Evolutionary conservation across 92 coral and sea anemone species (phyloP), one percentile per base, ranked within the genome.

Genomic region (Paragorgia papillata): DNA sequence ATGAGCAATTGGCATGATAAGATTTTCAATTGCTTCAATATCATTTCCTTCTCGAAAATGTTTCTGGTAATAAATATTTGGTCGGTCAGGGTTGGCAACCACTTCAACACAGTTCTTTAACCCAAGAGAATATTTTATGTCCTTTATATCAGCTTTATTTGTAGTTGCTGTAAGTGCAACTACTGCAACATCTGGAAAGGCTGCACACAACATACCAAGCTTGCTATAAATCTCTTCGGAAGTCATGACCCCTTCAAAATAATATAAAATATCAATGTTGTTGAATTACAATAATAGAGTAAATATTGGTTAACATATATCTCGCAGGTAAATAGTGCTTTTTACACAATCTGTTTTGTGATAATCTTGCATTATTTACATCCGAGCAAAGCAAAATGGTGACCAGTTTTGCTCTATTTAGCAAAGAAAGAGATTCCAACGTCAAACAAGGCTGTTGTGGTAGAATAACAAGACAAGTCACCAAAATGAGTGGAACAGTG

Each of bases 171-270:
- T 66, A 2, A 66, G 18, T 40, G 73, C 73, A 43, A 43, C 53
- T 8, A 66, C 73, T 40, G 73, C 32, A 1, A 24, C 73, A 66
- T 40, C 7, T 3, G 73, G 73, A 66, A 66, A 66, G 2, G 18
- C 15, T 40, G 73, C 73, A 41, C 73, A 65, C 29, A 65, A 22
- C 73, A 65, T 65, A 0, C 73, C 54, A 65, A 65, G 54, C 9
- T 65, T 19, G 19, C 73, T 51, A 65, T 18, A 65, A 65, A n/a
- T 39, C 73, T 9, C 20, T 3, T 41, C 73, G 14, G 24, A 65
- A 65, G 28, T 65, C 73, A 41, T 65, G 51, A 18, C 54, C 73
- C 73, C 73, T 65, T 34, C 24, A 65, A 65, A 9, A 0, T 2
- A 6, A 31, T 20, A 64, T n/a, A n/a, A n/a, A n/a, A n/a, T n/a